Base-by-base conservation (phyloP, 2,797 vertebrate species). In the Lacerta bilineata region DNA sequence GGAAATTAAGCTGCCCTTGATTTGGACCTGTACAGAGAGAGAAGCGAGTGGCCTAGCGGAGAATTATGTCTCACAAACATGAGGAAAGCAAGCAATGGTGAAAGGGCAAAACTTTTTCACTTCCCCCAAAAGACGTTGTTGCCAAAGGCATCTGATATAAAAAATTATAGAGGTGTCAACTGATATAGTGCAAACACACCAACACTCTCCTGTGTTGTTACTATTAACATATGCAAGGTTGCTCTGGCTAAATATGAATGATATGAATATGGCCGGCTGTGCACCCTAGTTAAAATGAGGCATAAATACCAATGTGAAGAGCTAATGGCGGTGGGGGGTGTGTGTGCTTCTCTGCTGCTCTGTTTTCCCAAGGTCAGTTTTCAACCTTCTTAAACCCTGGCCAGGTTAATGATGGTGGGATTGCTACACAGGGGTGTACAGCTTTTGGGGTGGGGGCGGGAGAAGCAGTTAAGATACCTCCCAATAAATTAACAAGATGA, bases 81-180 rank as follows among this genome's bases (percentile, higher is more conserved):
- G 18, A 72, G 10, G 6, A 72, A 18, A 69, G n/a, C 13, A 33
- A 36, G 13, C 13, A 23, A 36, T 33, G 71, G 71, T 36, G 5
- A 72, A 33, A 72, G n/a, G n/a, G n/a, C 50, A 15, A 55, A 15
- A 15, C 50, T 55, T 55, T 55, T 55, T 55, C 50, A 55, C 1
- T 13, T 55, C 13, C 50, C 13, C 50, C 46, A 13, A 55, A 55
- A 55, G 50, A 55, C 13, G 13, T 55, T 55, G 50, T 55, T 55
- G 96, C 97, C 96, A 96, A 97, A 96, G 96, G 97, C 96, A 96
- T 96, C 96, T 94, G 88, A 96, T 96, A 97, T 97, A 97, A 97
- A 97, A 95, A 96, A 96, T 97, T 97, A 97, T 95, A 95, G 96
- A 97, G 96, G 97, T 97, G 97, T 97, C 96, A 97, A 94, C 96